phyloP scores from a whole-genome alignment of 2,888 invertebrate genomes.

The Pristionchus arcanus region DNA sequence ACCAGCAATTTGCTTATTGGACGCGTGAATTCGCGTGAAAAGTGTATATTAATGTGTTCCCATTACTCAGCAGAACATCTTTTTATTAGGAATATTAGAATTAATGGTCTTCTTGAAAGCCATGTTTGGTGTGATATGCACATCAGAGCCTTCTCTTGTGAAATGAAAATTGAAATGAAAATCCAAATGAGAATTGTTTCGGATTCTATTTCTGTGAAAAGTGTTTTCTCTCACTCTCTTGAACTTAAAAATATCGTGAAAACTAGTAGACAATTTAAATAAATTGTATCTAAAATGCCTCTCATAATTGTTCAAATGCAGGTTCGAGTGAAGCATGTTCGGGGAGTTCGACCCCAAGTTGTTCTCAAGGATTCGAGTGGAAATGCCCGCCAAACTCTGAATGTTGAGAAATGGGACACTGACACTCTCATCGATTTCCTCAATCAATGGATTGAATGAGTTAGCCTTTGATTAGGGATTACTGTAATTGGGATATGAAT shows the following conservation, averaged over 20 bases:
- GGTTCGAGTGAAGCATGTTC: constrained; percentile 88
- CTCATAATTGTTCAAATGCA: background rate
- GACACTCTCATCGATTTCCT: constrained; percentile 97
- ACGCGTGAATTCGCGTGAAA: background rate
- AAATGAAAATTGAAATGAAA: too few species aligned
- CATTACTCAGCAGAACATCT: background rate
- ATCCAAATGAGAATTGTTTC: too few species aligned
- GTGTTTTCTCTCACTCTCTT: too few species aligned
- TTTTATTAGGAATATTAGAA: too few species aligned
- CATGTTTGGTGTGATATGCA: too few species aligned
- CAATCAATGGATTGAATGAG: constrained; percentile 86
- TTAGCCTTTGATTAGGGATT: constrained; percentile 38
- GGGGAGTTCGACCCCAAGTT: constrained; percentile 95
- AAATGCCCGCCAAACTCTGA: constrained; percentile 83
- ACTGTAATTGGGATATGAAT: constrained; percentile 24
- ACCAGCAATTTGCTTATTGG: background rate
- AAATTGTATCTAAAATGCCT: background rate
- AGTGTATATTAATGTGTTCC: background rate
- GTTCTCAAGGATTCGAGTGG: constrained; percentile 87
- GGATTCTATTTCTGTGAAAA: too few species aligned
- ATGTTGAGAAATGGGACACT: constrained; percentile 98
- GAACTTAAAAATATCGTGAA: too few species aligned
- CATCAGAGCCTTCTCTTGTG: too few species aligned
- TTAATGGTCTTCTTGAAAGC: too few species aligned
- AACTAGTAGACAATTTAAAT: too few species aligned